Evolutionary conservation across 2,888 invertebrate genomes (phyloP).

Genomic region (Nemotelus nigrinus): DNA sequence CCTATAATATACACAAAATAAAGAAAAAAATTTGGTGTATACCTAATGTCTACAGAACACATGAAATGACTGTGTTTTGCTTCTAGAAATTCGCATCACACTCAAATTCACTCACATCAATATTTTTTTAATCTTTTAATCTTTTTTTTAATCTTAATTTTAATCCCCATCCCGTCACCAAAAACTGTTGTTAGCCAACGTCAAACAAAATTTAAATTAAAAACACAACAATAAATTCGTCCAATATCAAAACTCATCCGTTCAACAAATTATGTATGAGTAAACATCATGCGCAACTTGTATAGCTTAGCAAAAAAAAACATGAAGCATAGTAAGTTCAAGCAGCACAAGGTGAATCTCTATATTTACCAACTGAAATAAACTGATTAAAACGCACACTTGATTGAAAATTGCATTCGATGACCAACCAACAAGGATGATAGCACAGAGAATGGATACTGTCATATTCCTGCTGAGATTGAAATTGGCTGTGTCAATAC

Average conservation of each 20-base stretch:
- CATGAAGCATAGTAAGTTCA: neutral
- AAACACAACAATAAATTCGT: neutral
- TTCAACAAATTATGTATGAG: neutral
- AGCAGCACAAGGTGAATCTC: neutral
- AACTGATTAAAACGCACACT: conserved; percentile 22
- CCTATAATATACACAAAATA: too few species aligned
- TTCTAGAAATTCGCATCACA: too few species aligned
- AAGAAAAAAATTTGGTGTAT: too few species aligned
- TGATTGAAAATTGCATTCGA: conserved; percentile 26
- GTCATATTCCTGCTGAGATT: neutral
- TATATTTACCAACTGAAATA: conserved; percentile 20
- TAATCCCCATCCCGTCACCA: too few species aligned
- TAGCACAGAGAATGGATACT: neutral
- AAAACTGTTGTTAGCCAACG: too few species aligned
- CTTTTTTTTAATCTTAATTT: too few species aligned
- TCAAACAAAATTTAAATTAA: neutral
- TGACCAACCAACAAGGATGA: neutral
- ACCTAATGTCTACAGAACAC: too few species aligned
- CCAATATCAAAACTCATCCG: neutral
- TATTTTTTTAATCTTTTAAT: too few species aligned
- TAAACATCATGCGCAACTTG: neutral
- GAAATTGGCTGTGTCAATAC: neutral
- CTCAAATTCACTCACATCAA: too few species aligned
- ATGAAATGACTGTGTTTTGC: too few species aligned
- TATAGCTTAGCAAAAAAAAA: neutral